A percentile compares a stretch with the other conserved stretches of the same genome.
Evolutionary conservation across 53 echinoderm and acorn worm genomes (phyloP).

Genomic region (Paracentrotus lividus): DNA sequence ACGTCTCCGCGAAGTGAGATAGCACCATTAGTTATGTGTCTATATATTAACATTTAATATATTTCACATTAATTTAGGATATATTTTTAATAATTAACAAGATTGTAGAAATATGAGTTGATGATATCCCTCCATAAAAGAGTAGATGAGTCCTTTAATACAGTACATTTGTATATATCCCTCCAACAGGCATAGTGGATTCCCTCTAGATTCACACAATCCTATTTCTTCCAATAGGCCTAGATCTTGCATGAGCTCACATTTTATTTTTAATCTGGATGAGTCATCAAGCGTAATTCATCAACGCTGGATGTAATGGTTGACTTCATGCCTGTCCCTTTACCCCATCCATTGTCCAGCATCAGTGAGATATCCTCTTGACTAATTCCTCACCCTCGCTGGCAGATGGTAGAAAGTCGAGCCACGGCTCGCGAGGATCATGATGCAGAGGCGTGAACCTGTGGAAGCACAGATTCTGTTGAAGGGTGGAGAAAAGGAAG

Average conservation of each 20-base stretch:
- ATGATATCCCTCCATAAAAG: too few species aligned
- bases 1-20: too few species aligned
- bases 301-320: background rate
- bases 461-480: slow-evolving; percentile 15
- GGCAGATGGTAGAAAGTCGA: background rate
- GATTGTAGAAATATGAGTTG: too few species aligned
- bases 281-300: slow-evolving; percentile 9
- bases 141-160: background rate
- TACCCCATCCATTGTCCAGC: background rate
- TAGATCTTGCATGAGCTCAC: slow-evolving; percentile 1
- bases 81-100: too few species aligned
- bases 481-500: background rate
- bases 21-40: too few species aligned
- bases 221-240: background rate
- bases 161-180: background rate
- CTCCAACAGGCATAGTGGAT: too few species aligned
- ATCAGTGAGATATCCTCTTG: background rate
- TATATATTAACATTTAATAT: too few species aligned
- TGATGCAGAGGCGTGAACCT: background rate
- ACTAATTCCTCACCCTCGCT: background rate
- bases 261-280: slow-evolving; percentile 29
- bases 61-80: too few species aligned
- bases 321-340: background rate
- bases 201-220: background rate
- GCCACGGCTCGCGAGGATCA: background rate